A percentile compares a stretch with the other conserved stretches of the same genome.
These are phyloP conservation scores for Macrobrachium nipponense DNA, from an alignment of 1,140 invertebrate genomes.

Conservation along the genomic window DNA sequence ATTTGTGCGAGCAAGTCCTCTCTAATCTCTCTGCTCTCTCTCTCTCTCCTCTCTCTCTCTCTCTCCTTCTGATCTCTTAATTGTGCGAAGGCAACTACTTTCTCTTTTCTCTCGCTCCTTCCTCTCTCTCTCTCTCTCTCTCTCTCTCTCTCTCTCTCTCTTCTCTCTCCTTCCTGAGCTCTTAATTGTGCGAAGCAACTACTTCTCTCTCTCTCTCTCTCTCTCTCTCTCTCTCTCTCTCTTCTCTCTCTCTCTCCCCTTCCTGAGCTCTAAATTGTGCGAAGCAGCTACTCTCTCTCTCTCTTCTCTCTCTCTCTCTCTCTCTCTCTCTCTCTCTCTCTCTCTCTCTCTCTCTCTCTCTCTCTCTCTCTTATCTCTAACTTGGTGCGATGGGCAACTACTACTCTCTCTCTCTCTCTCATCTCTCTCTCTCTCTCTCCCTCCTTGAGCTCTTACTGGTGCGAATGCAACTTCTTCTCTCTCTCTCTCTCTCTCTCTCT, in stretches of 20 bases:
- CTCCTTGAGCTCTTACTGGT: background rate
- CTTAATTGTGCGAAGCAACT: background rate
- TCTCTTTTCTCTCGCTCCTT: background rate
- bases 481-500: background rate
- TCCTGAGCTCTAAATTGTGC: background rate
- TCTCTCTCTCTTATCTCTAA: too few species aligned
- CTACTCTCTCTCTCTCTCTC: background rate
- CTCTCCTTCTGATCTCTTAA: background rate
- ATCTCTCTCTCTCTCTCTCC: background rate
- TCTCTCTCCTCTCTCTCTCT: constrained; percentile 1
- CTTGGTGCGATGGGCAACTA: background rate
- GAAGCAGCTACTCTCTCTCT: background rate
- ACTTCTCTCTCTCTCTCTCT: background rate
- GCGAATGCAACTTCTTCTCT: background rate
- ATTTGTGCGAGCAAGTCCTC: background rate
- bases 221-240: background rate
- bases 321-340: background rate
- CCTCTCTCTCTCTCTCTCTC: background rate
- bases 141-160: background rate
- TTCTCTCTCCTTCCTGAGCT: background rate
- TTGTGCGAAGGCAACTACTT: background rate
- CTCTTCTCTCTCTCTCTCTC: constrained; percentile 9
- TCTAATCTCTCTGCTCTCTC: constrained; percentile 8
- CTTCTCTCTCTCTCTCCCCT: background rate
- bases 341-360: background rate